Base-by-base conservation (phyloP, 2,888 invertebrate species). In the Drosophila cracens region DNA sequence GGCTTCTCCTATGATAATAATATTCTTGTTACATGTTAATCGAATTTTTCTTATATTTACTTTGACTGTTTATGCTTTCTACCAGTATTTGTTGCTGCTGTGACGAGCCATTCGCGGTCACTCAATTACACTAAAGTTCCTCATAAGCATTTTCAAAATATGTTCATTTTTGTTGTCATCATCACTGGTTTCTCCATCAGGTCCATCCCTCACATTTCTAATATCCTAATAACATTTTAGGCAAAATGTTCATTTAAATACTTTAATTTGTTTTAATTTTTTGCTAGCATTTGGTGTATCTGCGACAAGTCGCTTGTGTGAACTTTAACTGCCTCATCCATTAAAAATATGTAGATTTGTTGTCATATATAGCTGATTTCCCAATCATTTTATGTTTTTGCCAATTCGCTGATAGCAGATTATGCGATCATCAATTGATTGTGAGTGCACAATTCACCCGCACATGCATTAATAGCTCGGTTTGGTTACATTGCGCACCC, bases 401-500 rank as follows among this genome's bases (percentile, higher is more conserved):
- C 5, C 6, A 31, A 61, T 40, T 36, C 5, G 46, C 21, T 16
- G 13, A 21, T 11, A 11, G 21, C 40, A 21, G 11, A 43, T 40
- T 40, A 27, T 38, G 25, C 21, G 53, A n/a, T 69, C 33, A 54
- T 60, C 69, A 34, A 7, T 6, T 33, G 18, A 0, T 13, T 51
- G 8, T 25, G 13, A 8, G 34, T 43, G 21, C 52, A 43, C 34
- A 36, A 52, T 38, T 33, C 56, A 38, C 38, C 36, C 54, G 33
- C 70, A 60, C 49, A 49, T 16, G 27, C 54, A 31, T 33, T 31
- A 13, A 7, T 40, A 49, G 21, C 53, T 49, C 31, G 25, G 13
- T 46, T 61, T 56, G 43, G 62, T 13, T 13, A n/a, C 27, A 60
- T 59, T 64, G 62, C 54, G 29, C 60, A 57, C 58, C 68, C 67